Conservation (phyloP, 2,113 vertebrate species). For the Naja naja region DNA sequence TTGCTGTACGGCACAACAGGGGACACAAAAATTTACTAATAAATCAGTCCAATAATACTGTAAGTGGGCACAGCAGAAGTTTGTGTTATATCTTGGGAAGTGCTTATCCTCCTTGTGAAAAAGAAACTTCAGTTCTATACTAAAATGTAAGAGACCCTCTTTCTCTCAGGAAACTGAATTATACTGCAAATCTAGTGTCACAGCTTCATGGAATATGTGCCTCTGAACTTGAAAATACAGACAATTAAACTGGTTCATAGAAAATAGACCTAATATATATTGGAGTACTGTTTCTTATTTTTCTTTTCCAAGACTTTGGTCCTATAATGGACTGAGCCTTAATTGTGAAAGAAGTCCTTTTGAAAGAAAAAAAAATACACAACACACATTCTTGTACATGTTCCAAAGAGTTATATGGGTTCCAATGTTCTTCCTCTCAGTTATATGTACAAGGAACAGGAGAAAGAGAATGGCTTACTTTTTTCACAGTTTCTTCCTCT, state of each 20-base stretch:
- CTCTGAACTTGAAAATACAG: conserved; percentile 12
- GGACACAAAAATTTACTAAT: not conserved
- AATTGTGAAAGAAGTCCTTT: conserved; percentile 18
- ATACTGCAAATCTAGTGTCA: not conserved
- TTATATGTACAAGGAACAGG: conserved; percentile 23
- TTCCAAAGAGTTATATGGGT: conserved; percentile 16
- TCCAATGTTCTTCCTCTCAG: not conserved
- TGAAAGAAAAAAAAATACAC: not conserved
- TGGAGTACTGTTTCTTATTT: not conserved
- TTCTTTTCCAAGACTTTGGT: not conserved
- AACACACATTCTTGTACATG: not conserved
- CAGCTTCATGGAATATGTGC: not conserved
- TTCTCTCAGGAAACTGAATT: conserved; percentile 16
- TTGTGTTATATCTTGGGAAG: conserved; percentile 14
- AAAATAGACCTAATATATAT: not conserved
- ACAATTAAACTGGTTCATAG: not conserved
- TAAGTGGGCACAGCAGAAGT: conserved; percentile 24
- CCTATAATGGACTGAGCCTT: not conserved
- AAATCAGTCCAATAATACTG: not conserved
- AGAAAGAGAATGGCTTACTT: conserved; percentile 1
- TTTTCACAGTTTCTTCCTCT: conserved; percentile 17
- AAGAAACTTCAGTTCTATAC: not conserved
- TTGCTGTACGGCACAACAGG: not conserved
- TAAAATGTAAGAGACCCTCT: not conserved
- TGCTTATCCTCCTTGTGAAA: conserved; percentile 15